A percentile compares a stretch with the other conserved stretches of the same genome.
Conservation (phyloP, 2,113 vertebrate species). For the Lagopus leucura region DNA sequence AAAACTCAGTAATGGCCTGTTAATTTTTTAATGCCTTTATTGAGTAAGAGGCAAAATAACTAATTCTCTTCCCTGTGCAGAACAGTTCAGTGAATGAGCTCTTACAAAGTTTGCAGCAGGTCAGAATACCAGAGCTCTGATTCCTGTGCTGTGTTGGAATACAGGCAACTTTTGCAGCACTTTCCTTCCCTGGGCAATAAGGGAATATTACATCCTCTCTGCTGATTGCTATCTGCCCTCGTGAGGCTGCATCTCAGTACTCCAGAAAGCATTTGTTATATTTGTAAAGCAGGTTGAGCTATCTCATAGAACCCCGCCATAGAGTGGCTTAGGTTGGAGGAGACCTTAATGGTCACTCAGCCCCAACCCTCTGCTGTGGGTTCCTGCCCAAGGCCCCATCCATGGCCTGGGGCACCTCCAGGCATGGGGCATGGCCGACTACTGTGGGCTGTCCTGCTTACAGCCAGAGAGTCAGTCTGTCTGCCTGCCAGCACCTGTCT, state of each 20-base stretch:
- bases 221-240: neutral
- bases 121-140: neutral
- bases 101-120: neutral
- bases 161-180: neutral
- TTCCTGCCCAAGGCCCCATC: too few relatives aligned
- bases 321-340: too few relatives aligned
- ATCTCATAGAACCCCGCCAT: neutral
- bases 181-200: neutral
- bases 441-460: too few relatives aligned
- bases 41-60: neutral
- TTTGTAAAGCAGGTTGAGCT: neutral
- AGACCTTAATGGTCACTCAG: too few relatives aligned
- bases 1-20: constrained; percentile 10
- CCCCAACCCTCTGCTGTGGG: too few relatives aligned
- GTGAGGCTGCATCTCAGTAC: neutral
- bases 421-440: too few relatives aligned
- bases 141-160: neutral
- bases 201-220: neutral
- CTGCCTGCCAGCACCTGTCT: neutral
- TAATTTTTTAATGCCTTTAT: constrained; percentile 17
- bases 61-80: neutral
- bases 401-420: too few relatives aligned
- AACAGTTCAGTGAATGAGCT: neutral
- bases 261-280: neutral
- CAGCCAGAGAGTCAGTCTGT: neutral